phyloP scores from a whole-genome alignment of 2,888 invertebrate species.

The Harpalus rubripes region DNA sequence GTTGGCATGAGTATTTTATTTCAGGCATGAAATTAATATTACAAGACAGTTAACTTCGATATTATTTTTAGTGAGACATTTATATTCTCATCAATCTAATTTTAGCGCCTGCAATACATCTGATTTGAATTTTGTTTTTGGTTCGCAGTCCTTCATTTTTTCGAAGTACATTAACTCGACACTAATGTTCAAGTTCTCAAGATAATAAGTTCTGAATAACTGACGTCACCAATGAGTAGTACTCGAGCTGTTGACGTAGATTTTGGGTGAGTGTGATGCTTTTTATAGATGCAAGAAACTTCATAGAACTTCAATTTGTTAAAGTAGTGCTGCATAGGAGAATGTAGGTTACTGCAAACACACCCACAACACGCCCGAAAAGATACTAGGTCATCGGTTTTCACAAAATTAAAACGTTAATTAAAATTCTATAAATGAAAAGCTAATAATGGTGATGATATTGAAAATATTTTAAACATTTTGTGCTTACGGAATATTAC shows the following conservation, averaged over 20 bases:
- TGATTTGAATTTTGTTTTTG: background rate
- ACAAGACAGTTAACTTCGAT: background rate
- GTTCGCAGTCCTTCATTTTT: background rate
- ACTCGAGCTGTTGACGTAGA: background rate
- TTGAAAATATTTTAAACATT: background rate
- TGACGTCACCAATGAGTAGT: background rate
- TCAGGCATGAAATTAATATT: background rate
- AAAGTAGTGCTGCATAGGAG: slow-evolving; percentile 5
- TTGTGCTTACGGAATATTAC: too few relatives aligned
- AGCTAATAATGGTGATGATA: background rate
- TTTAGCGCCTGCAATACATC: background rate
- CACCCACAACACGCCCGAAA: background rate
- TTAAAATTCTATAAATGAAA: background rate
- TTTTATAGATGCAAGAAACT: background rate
- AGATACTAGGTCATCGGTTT: slow-evolving; percentile 1
- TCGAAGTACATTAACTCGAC: background rate
- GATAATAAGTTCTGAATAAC: background rate
- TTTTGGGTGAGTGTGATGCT: background rate
- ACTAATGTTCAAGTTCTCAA: background rate
- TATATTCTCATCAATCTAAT: background rate
- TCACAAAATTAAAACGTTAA: background rate
- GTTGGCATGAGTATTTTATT: background rate
- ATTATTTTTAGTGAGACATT: background rate
- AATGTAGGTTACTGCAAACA: background rate
- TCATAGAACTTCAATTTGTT: slow-evolving; percentile 3